Percentiles rank a stretch among this genome's conserved stretches.
Evolutionary conservation across 1,140 invertebrate genomes (phyloP).

Genomic region (Notospermus geniculatus): DNA sequence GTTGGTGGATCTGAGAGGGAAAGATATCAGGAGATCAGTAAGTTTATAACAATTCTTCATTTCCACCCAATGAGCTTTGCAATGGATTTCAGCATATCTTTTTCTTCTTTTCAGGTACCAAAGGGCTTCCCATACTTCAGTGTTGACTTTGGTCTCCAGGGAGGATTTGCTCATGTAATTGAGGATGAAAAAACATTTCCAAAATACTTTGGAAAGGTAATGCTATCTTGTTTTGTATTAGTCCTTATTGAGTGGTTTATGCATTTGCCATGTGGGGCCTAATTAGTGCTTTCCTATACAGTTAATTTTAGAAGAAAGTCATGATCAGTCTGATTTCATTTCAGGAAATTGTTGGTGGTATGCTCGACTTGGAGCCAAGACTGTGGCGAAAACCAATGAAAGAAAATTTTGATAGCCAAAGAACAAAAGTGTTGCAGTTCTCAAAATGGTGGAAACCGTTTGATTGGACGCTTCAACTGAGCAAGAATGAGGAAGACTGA

Average conservation of each 20-base stretch:
- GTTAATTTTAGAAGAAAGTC: neutral
- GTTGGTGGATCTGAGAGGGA: slow-evolving; percentile 74
- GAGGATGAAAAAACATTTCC: slow-evolving; percentile 90
- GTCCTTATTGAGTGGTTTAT: no score
- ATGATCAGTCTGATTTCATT: slow-evolving; percentile 10
- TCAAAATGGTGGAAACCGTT: slow-evolving; percentile 65
- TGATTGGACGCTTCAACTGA: slow-evolving; percentile 59
- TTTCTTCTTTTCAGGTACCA: slow-evolving; percentile 63
- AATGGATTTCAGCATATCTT: neutral
- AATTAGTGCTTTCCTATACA: neutral
- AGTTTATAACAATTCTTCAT: slow-evolving; percentile 25
- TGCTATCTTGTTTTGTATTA: no score
- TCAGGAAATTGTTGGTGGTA: slow-evolving; percentile 91
- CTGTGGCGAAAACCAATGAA: slow-evolving; percentile 78
- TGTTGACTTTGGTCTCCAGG: slow-evolving; percentile 83
- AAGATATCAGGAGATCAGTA: slow-evolving; percentile 70
- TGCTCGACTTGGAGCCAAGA: slow-evolving; percentile 82
- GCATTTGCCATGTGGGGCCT: neutral
- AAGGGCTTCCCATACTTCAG: slow-evolving; percentile 93
- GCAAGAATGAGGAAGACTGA: slow-evolving; percentile 9
- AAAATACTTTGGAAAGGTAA: slow-evolving; percentile 84
- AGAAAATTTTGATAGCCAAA: slow-evolving; percentile 71
- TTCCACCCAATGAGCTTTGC: slow-evolving; percentile 4
- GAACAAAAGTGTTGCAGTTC: slow-evolving; percentile 68
- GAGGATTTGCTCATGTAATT: slow-evolving; percentile 93